Evolutionary conservation across 2,113 vertebrate genomes (phyloP), one percentile per base, ranked within the genome.

Genomic region (Scomber japonicus): DNA sequence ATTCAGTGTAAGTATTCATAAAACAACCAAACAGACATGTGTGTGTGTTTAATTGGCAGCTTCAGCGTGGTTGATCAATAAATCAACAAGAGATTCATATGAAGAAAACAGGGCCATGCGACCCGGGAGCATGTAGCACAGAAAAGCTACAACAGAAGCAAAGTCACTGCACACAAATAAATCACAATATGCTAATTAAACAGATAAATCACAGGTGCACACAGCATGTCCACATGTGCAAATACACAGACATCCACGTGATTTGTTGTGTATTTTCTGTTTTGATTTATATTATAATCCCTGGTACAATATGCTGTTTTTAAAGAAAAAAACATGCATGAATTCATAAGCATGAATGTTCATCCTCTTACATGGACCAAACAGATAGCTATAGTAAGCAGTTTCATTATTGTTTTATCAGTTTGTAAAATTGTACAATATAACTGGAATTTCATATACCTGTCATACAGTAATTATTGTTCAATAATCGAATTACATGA

Each of bases 111-210:
- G 13, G n/a, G 45, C 17, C 1, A 15, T 30, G 55, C 31, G 17
- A 17, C 44, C 15, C 27, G 16, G 9, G 49, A 44, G 14, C 14
- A 7, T 49, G 27, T 3, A 35, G 53, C 40, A 44, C 55, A 7
- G 24, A 11, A 63, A 44, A 27, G 5, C 45, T 12, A 3, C 35
- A 40, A 48, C 11, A 55, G n/a, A 16, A 21, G 31, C 17, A n/a
- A 54, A 55, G n/a, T 2, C 3, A n/a, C 16, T 1, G 24, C 49
- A 51, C 11, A 12, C 49, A 55, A 17, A 64, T 63, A 53, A 69
- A 68, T 67, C 30, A 60, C 11, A 45, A 45, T 19, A 60, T 53
- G 64, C 15, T n/a, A 67, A 75, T 66, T 21, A 12, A 51, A 69
- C 5, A 19, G 15, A 48, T 77, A 5, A 27, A 55, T 66, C 61